Percentiles rank a stretch among this genome's conserved stretches.
phyloP scores from a whole-genome alignment of 2,797 vertebrate species.

The Glyptemys insculpta region DNA sequence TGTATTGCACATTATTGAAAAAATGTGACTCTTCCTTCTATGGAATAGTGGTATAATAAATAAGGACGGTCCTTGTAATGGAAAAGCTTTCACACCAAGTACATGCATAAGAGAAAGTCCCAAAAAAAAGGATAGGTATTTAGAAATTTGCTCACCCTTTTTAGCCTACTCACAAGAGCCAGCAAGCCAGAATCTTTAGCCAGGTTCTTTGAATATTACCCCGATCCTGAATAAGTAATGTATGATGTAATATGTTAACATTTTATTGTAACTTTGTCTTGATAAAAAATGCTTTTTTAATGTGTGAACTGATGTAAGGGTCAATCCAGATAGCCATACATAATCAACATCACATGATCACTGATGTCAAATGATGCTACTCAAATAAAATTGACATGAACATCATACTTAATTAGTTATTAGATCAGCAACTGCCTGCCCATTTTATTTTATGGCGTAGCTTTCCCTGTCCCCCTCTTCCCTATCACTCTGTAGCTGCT shows the following conservation, averaged over 20 bases:
- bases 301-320: neutral
- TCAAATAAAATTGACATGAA: neutral
- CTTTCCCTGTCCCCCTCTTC: rapidly evolving
- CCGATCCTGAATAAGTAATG: neutral
- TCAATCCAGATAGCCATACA: neutral
- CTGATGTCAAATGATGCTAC: neutral
- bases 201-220: neutral
- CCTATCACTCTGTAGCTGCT: neutral
- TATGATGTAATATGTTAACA: neutral
- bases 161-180: neutral
- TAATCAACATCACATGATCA: neutral
- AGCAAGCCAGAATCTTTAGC: neutral
- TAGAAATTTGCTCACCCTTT: neutral
- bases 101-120: neutral
- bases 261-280: neutral
- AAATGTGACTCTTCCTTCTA: neutral
- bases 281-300: neutral
- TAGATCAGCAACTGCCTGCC: neutral
- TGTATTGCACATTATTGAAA: neutral
- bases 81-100: neutral
- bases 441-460: rapidly evolving
- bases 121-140: neutral
- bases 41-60: neutral
- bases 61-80: neutral
- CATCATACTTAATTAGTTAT: neutral